These are phyloP conservation scores for Aplysina aerophoba DNA, from an alignment of 37 sponge, comb jelly and placozoan genomes.

Conservation along the genomic window DNA sequence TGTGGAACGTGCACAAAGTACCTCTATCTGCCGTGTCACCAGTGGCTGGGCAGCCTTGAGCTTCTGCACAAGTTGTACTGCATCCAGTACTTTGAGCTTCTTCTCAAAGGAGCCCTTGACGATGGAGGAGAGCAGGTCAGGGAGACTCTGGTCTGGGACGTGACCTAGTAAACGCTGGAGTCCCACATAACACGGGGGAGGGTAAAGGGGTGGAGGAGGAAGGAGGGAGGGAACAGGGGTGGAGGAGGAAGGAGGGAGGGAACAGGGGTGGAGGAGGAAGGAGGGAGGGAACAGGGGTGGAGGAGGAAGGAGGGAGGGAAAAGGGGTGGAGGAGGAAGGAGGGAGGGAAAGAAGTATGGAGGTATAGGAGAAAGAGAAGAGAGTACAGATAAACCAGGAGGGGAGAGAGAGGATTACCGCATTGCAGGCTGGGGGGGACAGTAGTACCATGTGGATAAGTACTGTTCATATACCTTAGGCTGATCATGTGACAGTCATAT, in stretches of 20 bases:
- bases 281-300: too few relatives aligned
- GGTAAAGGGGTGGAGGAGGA: neutral
- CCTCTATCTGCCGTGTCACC: conserved; percentile 73
- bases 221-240: too few relatives aligned
- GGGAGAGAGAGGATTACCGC: too few relatives aligned
- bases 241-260: neutral
- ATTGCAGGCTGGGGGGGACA: too few relatives aligned
- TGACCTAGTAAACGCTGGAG: conserved; percentile 51
- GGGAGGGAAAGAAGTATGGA: too few relatives aligned
- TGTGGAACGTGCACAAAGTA: neutral
- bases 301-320: too few relatives aligned
- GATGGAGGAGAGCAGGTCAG: conserved; percentile 74
- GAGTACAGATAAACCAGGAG: too few relatives aligned
- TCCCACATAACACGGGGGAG: neutral
- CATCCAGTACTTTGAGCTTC: conserved; percentile 67
- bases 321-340: too few relatives aligned
- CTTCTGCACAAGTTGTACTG: conserved; percentile 52
- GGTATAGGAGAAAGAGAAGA: too few relatives aligned
- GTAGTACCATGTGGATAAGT: too few relatives aligned
- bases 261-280: neutral
- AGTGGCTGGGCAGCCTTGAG: conserved; percentile 54
- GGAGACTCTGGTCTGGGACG: conserved; percentile 68
- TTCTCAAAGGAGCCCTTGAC: conserved; percentile 67
- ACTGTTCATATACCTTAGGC: too few relatives aligned
- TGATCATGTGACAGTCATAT: too few relatives aligned